These are phyloP conservation scores for Amia ocellicauda DNA, from an alignment of 2,113 vertebrate genomes.

Conservation along the genomic window DNA sequence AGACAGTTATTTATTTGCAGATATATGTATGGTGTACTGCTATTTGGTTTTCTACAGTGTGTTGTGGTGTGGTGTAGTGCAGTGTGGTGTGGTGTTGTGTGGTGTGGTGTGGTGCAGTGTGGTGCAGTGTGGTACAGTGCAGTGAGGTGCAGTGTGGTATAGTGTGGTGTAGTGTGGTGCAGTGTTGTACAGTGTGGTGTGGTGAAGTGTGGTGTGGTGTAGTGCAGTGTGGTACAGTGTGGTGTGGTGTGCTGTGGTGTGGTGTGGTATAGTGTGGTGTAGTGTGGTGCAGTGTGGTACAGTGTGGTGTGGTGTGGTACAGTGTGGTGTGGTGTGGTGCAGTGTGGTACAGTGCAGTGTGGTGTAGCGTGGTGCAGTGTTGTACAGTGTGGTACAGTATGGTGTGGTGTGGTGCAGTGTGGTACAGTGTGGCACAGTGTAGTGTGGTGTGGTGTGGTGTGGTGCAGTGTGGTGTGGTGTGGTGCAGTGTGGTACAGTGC, in stretches of 20 bases:
- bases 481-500: too few relatives aligned
- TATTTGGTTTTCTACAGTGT: constrained; percentile 21
- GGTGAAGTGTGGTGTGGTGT: neutral
- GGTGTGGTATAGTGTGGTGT: too few relatives aligned
- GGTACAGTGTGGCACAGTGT: too few relatives aligned
- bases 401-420: too few relatives aligned
- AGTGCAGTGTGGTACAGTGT: constrained; percentile 22
- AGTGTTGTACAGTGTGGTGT: neutral
- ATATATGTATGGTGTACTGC: constrained; percentile 7
- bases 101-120: neutral
- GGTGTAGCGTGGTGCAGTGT: too few relatives aligned
- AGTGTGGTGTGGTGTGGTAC: constrained; percentile 18
- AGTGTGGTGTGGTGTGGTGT: too few relatives aligned
- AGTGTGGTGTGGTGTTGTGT: constrained; percentile 11
- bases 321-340: neutral
- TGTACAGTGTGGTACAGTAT: too few relatives aligned
- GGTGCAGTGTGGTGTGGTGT: too few relatives aligned
- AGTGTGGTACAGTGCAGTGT: too few relatives aligned
- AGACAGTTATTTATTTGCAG: too few relatives aligned
- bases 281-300: constrained; percentile 3
- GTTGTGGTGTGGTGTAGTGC: constrained; percentile 21
- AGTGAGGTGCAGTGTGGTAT: neutral
- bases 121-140: neutral
- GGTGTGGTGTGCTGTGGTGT: too few relatives aligned
- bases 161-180: neutral